Evolutionary conservation across 1,140 invertebrate species (phyloP).

Genomic region (Sminthurinus signatus): DNA sequence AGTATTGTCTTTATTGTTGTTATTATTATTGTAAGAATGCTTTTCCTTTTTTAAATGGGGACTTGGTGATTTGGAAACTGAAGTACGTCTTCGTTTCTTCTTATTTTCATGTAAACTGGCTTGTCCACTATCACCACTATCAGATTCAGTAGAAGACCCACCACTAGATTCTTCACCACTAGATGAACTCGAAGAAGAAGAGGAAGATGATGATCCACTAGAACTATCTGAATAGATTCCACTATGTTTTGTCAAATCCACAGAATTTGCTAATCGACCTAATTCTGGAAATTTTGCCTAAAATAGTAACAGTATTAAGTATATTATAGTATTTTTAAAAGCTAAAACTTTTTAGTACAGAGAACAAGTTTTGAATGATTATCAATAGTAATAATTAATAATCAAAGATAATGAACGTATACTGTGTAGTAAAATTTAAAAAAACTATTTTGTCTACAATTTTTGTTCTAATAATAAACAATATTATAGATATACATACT

Average conservation of each 20-base stretch:
- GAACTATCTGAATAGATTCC: slow-evolving; percentile 92
- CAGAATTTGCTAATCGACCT: slow-evolving; percentile 71
- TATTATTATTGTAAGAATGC: too few relatives aligned
- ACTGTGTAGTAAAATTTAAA: too few relatives aligned
- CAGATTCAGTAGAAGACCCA: slow-evolving; percentile 61
- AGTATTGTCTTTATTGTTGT: too few relatives aligned
- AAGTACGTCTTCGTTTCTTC: slow-evolving; percentile 57
- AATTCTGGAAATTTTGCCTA: slow-evolving; percentile 68
- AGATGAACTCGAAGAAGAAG: slow-evolving; percentile 53
- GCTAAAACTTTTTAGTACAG: too few relatives aligned
- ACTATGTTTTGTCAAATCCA: slow-evolving; percentile 78
- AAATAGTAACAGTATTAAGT: slow-evolving; percentile 16
- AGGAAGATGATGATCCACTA: slow-evolving; percentile 68
- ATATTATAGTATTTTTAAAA: too few relatives aligned
- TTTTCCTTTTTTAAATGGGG: too few relatives aligned
- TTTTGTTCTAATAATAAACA: too few relatives aligned
- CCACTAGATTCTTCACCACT: slow-evolving; percentile 52
- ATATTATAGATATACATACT: too few relatives aligned
- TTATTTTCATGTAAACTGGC: slow-evolving; percentile 80
- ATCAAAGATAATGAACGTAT: too few relatives aligned
- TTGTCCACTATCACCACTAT: slow-evolving; percentile 66
- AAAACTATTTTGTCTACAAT: too few relatives aligned
- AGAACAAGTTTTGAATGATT: too few relatives aligned
- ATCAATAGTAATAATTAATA: too few relatives aligned
- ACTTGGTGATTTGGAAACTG: background rate